Evolutionary conservation across 2,113 vertebrate genomes (phyloP).

Genomic region (Mionectes macconnelli): DNA sequence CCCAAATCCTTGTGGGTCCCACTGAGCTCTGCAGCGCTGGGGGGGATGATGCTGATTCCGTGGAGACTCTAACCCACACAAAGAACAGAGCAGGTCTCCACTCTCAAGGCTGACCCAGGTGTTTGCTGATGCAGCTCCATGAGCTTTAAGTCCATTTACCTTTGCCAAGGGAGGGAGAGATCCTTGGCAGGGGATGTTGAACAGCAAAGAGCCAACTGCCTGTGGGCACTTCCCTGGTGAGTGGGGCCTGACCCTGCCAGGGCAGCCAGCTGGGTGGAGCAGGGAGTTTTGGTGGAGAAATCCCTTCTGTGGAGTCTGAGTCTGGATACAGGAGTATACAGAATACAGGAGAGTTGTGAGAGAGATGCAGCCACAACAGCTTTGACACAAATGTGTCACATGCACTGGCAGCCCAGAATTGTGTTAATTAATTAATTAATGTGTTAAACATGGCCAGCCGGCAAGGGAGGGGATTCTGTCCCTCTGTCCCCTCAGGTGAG

Average conservation of each 20-base stretch:
- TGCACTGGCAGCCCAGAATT: background rate
- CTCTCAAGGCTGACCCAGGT: background rate
- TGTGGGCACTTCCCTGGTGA: background rate
- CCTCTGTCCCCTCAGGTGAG: background rate
- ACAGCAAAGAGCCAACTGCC: rapidly evolving
- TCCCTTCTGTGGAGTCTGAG: background rate
- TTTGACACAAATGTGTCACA: rapidly evolving
- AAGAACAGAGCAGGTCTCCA: background rate
- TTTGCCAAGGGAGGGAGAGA: background rate
- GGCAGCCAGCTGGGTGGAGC: background rate
- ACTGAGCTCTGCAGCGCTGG: background rate
- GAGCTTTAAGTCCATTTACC: background rate
- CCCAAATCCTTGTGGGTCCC: background rate
- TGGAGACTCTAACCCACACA: rapidly evolving
- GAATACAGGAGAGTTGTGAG: background rate
- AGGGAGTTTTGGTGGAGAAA: background rate
- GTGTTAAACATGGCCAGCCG: background rate
- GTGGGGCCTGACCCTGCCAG: rapidly evolving
- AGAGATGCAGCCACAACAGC: background rate
- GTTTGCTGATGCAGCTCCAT: background rate
- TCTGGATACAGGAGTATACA: background rate
- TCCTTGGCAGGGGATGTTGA: rapidly evolving
- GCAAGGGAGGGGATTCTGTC: background rate
- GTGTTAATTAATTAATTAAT: no score
- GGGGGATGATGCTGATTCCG: background rate